Evolutionary conservation across 30 jellyfish, hydroid and myxozoan species (phyloP).

Genomic region (Euphysa ruthae): DNA sequence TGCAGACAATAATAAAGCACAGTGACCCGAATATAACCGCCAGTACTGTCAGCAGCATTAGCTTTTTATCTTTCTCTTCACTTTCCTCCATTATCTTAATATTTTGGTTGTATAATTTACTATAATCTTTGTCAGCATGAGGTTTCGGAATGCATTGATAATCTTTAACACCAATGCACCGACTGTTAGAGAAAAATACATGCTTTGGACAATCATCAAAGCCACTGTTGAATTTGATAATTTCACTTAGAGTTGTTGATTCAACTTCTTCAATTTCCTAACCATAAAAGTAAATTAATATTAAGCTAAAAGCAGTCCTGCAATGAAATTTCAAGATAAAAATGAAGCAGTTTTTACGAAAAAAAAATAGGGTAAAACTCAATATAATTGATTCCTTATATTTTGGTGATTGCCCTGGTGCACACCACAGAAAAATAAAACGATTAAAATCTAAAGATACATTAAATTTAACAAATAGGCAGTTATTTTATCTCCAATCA

Average conservation of each 20-base stretch:
- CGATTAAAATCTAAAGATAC: too few relatives aligned
- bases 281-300: not conserved
- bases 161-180: conserved; percentile 57
- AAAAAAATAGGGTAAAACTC: too few relatives aligned
- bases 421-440: too few relatives aligned
- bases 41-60: not conserved
- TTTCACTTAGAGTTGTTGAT: conserved; percentile 51
- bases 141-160: conserved; percentile 54
- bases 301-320: not conserved
- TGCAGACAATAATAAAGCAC: too few relatives aligned
- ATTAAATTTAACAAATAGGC: too few relatives aligned
- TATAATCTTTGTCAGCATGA: not conserved
- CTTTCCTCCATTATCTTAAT: not conserved
- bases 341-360: too few relatives aligned
- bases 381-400: too few relatives aligned
- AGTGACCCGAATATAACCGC: not conserved
- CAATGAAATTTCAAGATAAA: not conserved
- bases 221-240: conserved; percentile 60
- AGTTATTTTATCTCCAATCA: too few relatives aligned
- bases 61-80: not conserved
- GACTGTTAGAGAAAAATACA: conserved; percentile 64
- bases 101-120: not conserved
- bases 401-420: too few relatives aligned
- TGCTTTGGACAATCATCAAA: conserved; percentile 65
- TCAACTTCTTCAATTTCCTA: conserved; percentile 85